Conservation (phyloP, 2,797 vertebrate genomes). For the Megaceryle alcyon region DNA sequence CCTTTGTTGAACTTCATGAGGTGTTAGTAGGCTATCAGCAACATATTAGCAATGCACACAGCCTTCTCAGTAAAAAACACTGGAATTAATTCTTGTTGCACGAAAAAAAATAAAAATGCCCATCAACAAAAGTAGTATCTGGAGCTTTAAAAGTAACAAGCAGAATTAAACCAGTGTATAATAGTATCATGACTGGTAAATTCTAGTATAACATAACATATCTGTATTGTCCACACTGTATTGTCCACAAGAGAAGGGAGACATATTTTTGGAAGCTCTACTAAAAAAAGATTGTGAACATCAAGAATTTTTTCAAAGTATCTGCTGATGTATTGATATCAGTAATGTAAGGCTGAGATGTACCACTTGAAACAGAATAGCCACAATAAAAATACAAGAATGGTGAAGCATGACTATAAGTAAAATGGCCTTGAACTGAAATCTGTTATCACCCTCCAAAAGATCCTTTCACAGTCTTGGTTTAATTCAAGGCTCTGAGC, state of each 20-base stretch:
- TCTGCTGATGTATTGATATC: accelerated
- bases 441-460: neutral
- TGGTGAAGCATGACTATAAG: neutral
- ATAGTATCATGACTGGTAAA: neutral
- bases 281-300: neutral
- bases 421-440: neutral
- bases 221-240: accelerated
- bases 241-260: neutral
- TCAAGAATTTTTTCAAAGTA: neutral
- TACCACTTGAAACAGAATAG: neutral
- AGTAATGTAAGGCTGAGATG: neutral
- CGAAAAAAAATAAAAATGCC: neutral
- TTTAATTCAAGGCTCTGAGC: neutral
- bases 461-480: neutral
- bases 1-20: neutral
- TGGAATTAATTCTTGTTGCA: neutral
- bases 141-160: neutral
- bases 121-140: neutral
- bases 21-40: neutral
- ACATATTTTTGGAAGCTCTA: neutral
- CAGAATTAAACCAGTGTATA: neutral
- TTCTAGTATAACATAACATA: neutral
- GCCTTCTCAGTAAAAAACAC: accelerated
- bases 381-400: neutral
- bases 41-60: neutral